These are phyloP conservation scores for Apantesis nais DNA, from an alignment of 2,888 invertebrate species.

Conservation along the genomic window DNA sequence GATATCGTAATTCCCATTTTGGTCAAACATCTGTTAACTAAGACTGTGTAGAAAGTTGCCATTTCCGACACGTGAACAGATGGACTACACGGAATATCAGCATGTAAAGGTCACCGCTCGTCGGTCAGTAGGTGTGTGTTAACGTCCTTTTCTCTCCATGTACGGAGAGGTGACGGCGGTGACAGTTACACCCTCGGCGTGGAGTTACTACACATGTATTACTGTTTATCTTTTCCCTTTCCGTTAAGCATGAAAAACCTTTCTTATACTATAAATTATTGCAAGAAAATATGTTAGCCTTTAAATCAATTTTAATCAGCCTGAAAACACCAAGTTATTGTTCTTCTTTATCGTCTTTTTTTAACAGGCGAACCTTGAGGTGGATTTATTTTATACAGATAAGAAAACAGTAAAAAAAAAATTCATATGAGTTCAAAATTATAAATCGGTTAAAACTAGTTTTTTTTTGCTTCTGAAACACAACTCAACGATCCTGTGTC, in stretches of 20 bases:
- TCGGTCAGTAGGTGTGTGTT: slow-evolving; percentile 55
- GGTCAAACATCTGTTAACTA: slow-evolving; percentile 8
- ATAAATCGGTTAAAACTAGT: too few relatives aligned
- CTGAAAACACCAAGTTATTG: background rate
- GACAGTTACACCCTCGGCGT: slow-evolving; percentile 41
- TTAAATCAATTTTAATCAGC: background rate
- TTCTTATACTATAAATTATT: background rate
- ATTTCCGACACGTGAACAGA: slow-evolving; percentile 16
- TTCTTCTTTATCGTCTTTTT: background rate
- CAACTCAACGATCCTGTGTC: too few relatives aligned
- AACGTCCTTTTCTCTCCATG: slow-evolving; percentile 73
- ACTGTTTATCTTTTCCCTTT: slow-evolving; percentile 4
- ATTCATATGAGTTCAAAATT: too few relatives aligned
- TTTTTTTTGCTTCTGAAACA: too few relatives aligned
- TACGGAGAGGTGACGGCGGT: slow-evolving; percentile 61
- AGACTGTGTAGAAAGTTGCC: slow-evolving; percentile 15
- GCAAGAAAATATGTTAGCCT: background rate
- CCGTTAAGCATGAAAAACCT: background rate
- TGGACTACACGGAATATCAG: slow-evolving; percentile 11
- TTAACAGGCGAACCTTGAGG: background rate
- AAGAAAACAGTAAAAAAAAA: too few relatives aligned
- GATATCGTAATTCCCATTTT: background rate
- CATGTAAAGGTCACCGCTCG: slow-evolving; percentile 58
- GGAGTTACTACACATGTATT: slow-evolving; percentile 1
- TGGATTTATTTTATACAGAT: too few relatives aligned